Conservation (phyloP, 2,797 vertebrate genomes). For the Chelon auratus region DNA sequence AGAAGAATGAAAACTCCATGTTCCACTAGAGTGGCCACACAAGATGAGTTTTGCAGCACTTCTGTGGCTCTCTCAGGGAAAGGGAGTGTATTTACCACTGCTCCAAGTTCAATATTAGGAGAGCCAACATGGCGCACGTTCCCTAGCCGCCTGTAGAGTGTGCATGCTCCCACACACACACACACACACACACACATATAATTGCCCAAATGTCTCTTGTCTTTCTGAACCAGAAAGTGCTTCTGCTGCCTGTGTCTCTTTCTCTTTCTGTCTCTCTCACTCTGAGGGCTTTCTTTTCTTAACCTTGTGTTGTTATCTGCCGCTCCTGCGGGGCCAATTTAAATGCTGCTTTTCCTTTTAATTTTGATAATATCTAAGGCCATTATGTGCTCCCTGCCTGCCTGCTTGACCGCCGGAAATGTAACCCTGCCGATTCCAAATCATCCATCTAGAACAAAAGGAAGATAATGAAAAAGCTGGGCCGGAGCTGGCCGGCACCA, state of each 20-base stretch:
- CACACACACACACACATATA: slow-evolving; percentile 3
- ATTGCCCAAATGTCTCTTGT: slow-evolving; percentile 49
- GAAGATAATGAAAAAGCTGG: slow-evolving; percentile 68
- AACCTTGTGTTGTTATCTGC: slow-evolving; percentile 50
- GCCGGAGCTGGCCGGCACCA: slow-evolving; percentile 32
- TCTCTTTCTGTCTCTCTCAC: slow-evolving; percentile 9
- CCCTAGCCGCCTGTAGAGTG: slow-evolving; percentile 46
- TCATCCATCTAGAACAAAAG: slow-evolving; percentile 64
- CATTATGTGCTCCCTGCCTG: slow-evolving; percentile 59
- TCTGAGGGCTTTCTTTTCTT: slow-evolving; percentile 36
- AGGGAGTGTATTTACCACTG: slow-evolving; percentile 72
- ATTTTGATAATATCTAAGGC: slow-evolving; percentile 65
- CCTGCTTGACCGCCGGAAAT: slow-evolving; percentile 51
- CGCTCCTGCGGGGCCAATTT: slow-evolving; percentile 63
- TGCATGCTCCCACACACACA: slow-evolving; percentile 6
- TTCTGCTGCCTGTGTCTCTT: slow-evolving; percentile 39
- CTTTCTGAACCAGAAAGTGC: slow-evolving; percentile 45
- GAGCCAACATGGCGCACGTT: slow-evolving; percentile 60
- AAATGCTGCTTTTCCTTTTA: slow-evolving; percentile 62
- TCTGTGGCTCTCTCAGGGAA: slow-evolving; percentile 65
- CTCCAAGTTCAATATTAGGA: slow-evolving; percentile 79
- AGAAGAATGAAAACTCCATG: slow-evolving; percentile 63
- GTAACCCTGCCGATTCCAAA: slow-evolving; percentile 55
- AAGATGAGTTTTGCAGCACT: slow-evolving; percentile 73
- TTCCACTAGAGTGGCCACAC: slow-evolving; percentile 75